phyloP scores from a whole-genome alignment of 2,113 vertebrate genomes.

The Propithecus coquereli region DNA sequence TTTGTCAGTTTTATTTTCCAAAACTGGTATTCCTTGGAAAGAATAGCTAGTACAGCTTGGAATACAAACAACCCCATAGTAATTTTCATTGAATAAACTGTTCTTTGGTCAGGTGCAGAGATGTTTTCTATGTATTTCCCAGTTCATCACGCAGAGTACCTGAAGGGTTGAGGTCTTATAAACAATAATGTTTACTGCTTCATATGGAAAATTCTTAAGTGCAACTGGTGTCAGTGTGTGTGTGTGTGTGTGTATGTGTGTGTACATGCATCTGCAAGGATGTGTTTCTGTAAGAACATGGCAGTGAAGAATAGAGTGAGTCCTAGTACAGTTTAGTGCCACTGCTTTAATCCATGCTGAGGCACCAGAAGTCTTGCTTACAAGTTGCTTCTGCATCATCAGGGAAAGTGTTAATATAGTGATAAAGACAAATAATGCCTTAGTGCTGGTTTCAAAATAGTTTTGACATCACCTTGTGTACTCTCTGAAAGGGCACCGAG shows the following conservation, averaged over 20 bases:
- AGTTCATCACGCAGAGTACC: background rate
- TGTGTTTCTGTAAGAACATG: background rate
- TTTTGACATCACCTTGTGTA: background rate
- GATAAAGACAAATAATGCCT: background rate
- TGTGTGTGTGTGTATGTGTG: no score
- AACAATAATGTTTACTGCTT: background rate
- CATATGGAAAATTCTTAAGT: background rate
- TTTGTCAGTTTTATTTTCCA: background rate
- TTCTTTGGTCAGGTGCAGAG: background rate
- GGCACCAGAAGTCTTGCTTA: background rate
- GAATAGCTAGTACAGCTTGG: background rate
- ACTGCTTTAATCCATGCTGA: background rate
- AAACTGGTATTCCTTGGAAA: background rate
- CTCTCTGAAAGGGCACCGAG: background rate
- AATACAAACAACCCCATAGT: background rate
- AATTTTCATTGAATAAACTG: background rate
- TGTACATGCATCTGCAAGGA: background rate
- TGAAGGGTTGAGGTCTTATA: background rate
- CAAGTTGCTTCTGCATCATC: background rate
- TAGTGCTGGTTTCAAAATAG: background rate
- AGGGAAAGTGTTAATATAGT: background rate
- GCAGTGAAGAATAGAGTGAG: background rate
- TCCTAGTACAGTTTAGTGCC: background rate
- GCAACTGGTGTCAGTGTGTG: background rate
- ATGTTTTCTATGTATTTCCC: background rate